Evolutionary conservation across 1,140 invertebrate species (phyloP), one percentile per base, ranked within the genome.

Genomic region (Limonius californicus): DNA sequence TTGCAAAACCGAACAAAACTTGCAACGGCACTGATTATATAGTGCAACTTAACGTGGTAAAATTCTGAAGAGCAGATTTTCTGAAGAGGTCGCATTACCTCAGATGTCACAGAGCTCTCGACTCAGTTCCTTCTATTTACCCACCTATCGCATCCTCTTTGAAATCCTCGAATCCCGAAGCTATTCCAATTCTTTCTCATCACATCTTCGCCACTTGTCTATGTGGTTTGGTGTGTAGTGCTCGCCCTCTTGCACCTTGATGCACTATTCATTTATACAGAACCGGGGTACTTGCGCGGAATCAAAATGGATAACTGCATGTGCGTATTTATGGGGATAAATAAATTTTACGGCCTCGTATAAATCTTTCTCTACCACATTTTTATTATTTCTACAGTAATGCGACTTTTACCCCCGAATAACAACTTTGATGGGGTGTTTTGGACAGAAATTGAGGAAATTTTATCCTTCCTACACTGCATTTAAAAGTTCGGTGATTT

Each of bases 151-250:
- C n/a, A 14, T 39, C n/a, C n/a, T 14, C n/a, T n/a, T 39, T 39
- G 35, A 39, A 27, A 39, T 39, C n/a, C 35, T 39, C 35, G 35
- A 39, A 9, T 39, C n/a, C n/a, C n/a, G 35, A 39, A 39, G n/a
- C 35, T 14, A 39, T 39, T 39, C 35, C 35, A 39, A 39, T 39
- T 39, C 35, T 39, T 39, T 39, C 35, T 39, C 35, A 39, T 39
- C 35, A 39, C 35, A 39, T 39, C 35, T 39, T 39, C 35, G 35
- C 35, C 35, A 39, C 35, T 39, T 39, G n/a, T 39, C 35, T 39
- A 39, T n/a, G 35, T 39, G 35, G 35, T 1, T 39, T 39, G 7
- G 35, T 12, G 2, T 39, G 35, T 39, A 14, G 35, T 14, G 2
- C 8, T 39, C 8, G 35, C 35, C n/a, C n/a, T 39, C 35, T 39